phyloP scores from a whole-genome alignment of 2,888 invertebrate genomes.

The Drosophila melanosoma region DNA sequence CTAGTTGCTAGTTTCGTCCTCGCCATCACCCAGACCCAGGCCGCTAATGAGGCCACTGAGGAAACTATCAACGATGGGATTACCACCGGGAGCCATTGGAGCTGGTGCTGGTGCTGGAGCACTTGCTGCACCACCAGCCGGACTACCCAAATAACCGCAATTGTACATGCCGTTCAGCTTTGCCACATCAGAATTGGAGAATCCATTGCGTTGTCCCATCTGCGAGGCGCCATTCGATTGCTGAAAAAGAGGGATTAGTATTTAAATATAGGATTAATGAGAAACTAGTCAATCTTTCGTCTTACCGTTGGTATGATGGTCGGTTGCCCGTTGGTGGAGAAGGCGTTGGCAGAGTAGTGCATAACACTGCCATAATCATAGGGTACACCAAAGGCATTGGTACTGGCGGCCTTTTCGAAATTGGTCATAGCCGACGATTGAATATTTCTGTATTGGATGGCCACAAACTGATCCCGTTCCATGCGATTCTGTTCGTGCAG shows the following conservation, averaged over 20 bases:
- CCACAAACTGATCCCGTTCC: slow-evolving; percentile 90
- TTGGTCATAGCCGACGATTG: slow-evolving; percentile 88
- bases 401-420: slow-evolving; percentile 88
- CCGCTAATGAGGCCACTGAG: slow-evolving; percentile 82
- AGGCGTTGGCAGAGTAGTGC: slow-evolving; percentile 93
- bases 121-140: slow-evolving; percentile 15
- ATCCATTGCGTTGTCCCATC: slow-evolving; percentile 91
- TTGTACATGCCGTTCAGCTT: slow-evolving; percentile 92
- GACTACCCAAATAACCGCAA: slow-evolving; percentile 84
- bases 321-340: slow-evolving; percentile 89
- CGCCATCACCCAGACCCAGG: slow-evolving; percentile 74
- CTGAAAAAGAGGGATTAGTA: slow-evolving; percentile 32
- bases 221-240: slow-evolving; percentile 82
- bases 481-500: slow-evolving; percentile 93
- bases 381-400: slow-evolving; percentile 89
- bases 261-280: not conserved
- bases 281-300: not conserved
- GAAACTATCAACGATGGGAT: slow-evolving; percentile 78
- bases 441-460: slow-evolving; percentile 89
- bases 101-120: slow-evolving; percentile 34
- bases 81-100: slow-evolving; percentile 51
- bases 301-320: slow-evolving; percentile 90
- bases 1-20: slow-evolving; percentile 24
- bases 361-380: slow-evolving; percentile 94
- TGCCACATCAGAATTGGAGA: slow-evolving; percentile 89